These are phyloP conservation scores for Drosophila sp. DNA, from an alignment of 1,140 invertebrate genomes.

Conservation along the genomic window DNA sequence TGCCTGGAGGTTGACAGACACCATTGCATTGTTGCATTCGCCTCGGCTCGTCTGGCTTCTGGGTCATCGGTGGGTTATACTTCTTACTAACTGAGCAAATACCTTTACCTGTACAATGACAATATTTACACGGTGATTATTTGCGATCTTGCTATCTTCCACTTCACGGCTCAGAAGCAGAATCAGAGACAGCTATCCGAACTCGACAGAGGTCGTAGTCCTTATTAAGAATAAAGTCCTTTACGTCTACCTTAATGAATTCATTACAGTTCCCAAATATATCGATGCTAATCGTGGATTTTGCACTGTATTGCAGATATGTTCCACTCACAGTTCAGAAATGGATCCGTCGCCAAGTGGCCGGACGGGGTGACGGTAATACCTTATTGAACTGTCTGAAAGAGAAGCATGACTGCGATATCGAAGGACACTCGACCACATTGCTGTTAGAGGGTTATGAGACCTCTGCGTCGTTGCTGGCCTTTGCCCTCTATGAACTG, in stretches of 20 bases:
- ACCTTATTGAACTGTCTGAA: constrained; percentile 48
- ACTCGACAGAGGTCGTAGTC: too few species aligned
- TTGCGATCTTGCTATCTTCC: too few species aligned
- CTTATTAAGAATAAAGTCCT: too few species aligned
- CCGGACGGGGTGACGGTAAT: background rate
- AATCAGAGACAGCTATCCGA: too few species aligned
- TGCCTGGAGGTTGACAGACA: constrained; percentile 57
- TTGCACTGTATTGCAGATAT: constrained; percentile 48
- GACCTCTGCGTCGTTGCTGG: constrained; percentile 65
- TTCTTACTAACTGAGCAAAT: too few species aligned
- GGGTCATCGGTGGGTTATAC: constrained; percentile 47
- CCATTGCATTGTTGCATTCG: constrained; percentile 61
- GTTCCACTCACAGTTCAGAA: constrained; percentile 43
- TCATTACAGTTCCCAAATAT: too few species aligned
- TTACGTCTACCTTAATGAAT: too few species aligned
- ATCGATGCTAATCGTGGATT: too few species aligned
- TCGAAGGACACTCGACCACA: constrained; percentile 64
- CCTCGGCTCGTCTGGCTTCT: constrained; percentile 39
- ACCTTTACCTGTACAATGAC: too few species aligned
- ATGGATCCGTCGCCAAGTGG: constrained; percentile 50
- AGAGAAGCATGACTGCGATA: constrained; percentile 15
- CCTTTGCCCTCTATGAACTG: constrained; percentile 78
- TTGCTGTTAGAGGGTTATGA: constrained; percentile 73
- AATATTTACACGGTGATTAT: too few species aligned
- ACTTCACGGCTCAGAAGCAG: too few species aligned